These are phyloP conservation scores for Cyaniris semiargus DNA, from an alignment of 2,888 invertebrate species.

Conservation along the genomic window DNA sequence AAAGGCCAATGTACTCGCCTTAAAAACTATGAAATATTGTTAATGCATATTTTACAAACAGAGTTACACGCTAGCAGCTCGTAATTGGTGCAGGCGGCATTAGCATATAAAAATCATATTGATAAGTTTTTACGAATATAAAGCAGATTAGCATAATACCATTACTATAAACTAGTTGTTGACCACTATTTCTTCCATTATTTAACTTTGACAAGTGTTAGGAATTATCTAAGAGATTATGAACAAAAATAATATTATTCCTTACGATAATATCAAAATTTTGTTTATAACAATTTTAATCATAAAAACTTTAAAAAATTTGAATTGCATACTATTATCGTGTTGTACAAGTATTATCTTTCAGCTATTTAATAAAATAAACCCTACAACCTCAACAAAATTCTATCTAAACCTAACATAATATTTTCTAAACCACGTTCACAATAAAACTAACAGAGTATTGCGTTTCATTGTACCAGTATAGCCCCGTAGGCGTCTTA, in stretches of 20 bases:
- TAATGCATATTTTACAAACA: background rate
- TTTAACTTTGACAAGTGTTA: background rate
- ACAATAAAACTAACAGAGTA: constrained; percentile 4
- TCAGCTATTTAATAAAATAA: too few species aligned
- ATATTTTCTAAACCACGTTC: background rate
- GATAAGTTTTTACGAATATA: background rate
- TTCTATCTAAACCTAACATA: background rate
- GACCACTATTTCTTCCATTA: background rate
- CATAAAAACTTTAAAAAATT: too few species aligned
- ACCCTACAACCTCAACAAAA: too few species aligned
- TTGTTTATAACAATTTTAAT: too few species aligned
- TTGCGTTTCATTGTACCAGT: background rate
- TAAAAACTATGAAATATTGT: constrained; percentile 3
- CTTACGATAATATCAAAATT: too few species aligned
- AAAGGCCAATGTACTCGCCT: background rate
- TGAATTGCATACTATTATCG: too few species aligned
- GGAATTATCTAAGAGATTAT: background rate
- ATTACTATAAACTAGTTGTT: background rate
- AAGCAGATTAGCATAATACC: background rate
- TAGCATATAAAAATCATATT: constrained; percentile 2
- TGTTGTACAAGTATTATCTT: too few species aligned
- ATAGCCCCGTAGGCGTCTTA: background rate
- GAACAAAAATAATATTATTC: background rate
- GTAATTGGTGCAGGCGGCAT: constrained; percentile 24
- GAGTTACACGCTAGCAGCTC: constrained; percentile 11